Evolutionary conservation across 2,113 vertebrate genomes (phyloP).

Genomic region (Cochlearius cochlearius): DNA sequence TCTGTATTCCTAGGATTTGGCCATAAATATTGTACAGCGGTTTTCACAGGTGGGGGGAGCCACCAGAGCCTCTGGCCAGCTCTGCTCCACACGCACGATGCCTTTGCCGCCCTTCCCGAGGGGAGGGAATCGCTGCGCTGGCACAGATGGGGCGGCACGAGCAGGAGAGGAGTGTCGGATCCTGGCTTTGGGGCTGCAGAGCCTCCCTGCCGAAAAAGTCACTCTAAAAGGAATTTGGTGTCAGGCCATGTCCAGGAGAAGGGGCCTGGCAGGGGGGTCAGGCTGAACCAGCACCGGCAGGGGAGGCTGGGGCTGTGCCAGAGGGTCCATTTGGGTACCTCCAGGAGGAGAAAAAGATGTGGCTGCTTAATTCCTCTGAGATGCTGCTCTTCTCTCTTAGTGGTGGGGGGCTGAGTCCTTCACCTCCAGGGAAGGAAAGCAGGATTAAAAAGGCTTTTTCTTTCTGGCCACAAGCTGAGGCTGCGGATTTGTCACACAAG

Average conservation of each 20-base stretch:
- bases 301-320: not conserved
- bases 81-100: rapidly evolving
- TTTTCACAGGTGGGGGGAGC: constrained; percentile 24
- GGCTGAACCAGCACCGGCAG: not conserved
- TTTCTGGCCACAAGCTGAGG: not conserved
- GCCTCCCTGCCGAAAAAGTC: no score
- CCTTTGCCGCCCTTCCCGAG: not conserved
- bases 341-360: not conserved
- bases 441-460: not conserved
- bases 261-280: not conserved
- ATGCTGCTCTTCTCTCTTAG: not conserved
- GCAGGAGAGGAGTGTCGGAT: not conserved
- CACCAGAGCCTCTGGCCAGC: not conserved
- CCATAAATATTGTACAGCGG: constrained; percentile 2
- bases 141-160: not conserved
- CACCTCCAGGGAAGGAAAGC: not conserved
- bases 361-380: not conserved
- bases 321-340: not conserved
- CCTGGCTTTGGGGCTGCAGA: not conserved
- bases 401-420: not conserved
- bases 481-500: not conserved
- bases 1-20: not conserved
- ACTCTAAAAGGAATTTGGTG: not conserved
- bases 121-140: not conserved
- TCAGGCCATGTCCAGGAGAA: not conserved